These are phyloP conservation scores for Pteria penguin DNA, from an alignment of 2,888 invertebrate genomes.

Conservation along the genomic window DNA sequence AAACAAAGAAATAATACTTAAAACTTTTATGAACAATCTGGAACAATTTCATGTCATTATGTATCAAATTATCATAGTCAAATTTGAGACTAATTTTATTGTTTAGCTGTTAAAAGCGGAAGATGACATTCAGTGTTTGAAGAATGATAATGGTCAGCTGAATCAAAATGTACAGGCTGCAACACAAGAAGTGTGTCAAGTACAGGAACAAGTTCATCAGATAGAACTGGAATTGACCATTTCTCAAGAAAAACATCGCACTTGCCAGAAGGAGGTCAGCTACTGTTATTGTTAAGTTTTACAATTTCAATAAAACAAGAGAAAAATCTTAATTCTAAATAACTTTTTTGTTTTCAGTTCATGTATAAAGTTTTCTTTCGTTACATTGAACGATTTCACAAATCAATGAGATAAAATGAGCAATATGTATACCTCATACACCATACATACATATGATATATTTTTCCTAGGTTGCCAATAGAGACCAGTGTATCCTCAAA, in stretches of 20 bases:
- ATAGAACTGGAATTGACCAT: slow-evolving; percentile 77
- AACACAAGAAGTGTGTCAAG: slow-evolving; percentile 60
- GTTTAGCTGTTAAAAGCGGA: slow-evolving; percentile 75
- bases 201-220: slow-evolving; percentile 74
- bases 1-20: too few relatives aligned
- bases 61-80: too few relatives aligned
- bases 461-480: slow-evolving; percentile 69
- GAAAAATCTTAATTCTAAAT: neutral
- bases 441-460: too few relatives aligned
- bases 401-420: too few relatives aligned
- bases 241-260: slow-evolving; percentile 79
- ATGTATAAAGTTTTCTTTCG: too few relatives aligned
- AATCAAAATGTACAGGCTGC: slow-evolving; percentile 63
- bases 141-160: slow-evolving; percentile 73
- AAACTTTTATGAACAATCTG: too few relatives aligned
- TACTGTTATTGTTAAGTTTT: neutral
- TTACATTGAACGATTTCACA: too few relatives aligned
- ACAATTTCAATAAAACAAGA: neutral
- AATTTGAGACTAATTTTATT: too few relatives aligned
- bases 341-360: neutral
- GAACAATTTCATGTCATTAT: too few relatives aligned
- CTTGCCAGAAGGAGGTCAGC: slow-evolving; percentile 78
- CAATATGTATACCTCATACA: too few relatives aligned
- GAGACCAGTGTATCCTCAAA: slow-evolving; percentile 76
- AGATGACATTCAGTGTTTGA: slow-evolving; percentile 73